These are phyloP conservation scores for Tragulus kanchil DNA, from an alignment of 2,113 vertebrate genomes.

Conservation along the genomic window DNA sequence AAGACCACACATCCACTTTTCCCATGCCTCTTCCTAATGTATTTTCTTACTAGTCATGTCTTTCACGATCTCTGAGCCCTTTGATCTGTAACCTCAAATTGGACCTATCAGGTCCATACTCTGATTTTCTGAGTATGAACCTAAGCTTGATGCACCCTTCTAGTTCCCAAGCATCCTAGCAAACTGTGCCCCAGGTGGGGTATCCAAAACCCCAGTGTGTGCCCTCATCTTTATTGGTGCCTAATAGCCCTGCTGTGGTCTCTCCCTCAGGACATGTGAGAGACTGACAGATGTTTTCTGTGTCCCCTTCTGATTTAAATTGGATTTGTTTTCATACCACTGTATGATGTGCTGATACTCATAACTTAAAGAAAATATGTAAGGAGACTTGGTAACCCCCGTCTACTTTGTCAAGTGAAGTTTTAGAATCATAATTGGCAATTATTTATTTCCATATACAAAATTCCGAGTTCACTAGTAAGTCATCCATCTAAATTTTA, in stretches of 20 bases:
- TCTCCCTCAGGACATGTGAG: background rate
- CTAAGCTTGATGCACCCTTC: background rate
- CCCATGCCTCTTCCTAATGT: background rate
- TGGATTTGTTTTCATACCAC: background rate
- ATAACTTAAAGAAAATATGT: background rate
- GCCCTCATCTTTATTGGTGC: background rate
- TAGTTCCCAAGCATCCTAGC: background rate
- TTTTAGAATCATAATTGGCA: background rate
- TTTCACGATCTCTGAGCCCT: constrained; percentile 28
- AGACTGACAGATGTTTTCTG: background rate
- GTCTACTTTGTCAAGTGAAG: background rate
- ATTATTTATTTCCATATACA: background rate
- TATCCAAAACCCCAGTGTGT: background rate
- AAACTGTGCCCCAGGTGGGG: background rate
- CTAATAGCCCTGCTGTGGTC: background rate
- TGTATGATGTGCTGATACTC: background rate
- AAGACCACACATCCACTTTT: rapidly evolving
- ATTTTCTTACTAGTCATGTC: background rate
- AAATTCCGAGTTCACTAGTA: background rate
- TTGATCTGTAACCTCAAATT: background rate
- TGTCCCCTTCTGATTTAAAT: background rate
- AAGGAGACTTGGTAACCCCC: background rate
- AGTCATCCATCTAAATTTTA: background rate
- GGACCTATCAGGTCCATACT: background rate
- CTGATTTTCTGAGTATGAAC: background rate